Conservation (phyloP, 2,113 vertebrate genomes). For the Meleagris gallopavo region DNA sequence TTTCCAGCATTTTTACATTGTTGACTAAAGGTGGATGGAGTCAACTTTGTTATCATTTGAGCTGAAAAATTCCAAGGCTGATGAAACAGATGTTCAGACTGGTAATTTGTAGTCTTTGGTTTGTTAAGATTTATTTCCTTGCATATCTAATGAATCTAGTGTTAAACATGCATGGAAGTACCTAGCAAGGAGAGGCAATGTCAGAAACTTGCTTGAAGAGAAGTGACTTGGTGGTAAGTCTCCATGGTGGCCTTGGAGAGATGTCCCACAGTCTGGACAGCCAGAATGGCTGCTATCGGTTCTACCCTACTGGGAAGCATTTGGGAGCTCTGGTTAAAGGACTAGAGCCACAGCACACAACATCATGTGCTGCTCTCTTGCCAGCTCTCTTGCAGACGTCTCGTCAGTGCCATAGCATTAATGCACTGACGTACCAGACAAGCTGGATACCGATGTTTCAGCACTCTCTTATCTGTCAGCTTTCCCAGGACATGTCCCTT, state of each 20-base stretch:
- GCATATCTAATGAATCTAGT: neutral
- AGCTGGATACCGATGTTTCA: constrained; percentile 32
- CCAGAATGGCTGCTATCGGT: fast-evolving
- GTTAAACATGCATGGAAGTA: neutral
- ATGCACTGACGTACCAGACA: neutral
- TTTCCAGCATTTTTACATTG: neutral
- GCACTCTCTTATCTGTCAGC: constrained; percentile 43
- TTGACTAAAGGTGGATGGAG: neutral
- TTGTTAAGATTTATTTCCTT: neutral
- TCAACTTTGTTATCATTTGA: neutral
- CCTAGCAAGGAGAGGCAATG: neutral
- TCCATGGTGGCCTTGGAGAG: fast-evolving
- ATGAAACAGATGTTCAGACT: neutral
- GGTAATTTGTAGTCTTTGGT: neutral
- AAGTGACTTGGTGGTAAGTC: fast-evolving
- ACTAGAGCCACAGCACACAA: neutral
- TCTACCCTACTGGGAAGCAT: fast-evolving
- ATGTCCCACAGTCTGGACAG: neutral
- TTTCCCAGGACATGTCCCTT: neutral
- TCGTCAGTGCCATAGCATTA: neutral
- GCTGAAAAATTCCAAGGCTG: neutral
- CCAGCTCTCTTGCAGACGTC: neutral
- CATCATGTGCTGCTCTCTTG: neutral
- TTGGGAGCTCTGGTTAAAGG: neutral
- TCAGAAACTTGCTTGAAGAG: fast-evolving